Base-by-base conservation (phyloP, 92 coral and sea anemone species). In the Epizoanthus stellaris region DNA sequence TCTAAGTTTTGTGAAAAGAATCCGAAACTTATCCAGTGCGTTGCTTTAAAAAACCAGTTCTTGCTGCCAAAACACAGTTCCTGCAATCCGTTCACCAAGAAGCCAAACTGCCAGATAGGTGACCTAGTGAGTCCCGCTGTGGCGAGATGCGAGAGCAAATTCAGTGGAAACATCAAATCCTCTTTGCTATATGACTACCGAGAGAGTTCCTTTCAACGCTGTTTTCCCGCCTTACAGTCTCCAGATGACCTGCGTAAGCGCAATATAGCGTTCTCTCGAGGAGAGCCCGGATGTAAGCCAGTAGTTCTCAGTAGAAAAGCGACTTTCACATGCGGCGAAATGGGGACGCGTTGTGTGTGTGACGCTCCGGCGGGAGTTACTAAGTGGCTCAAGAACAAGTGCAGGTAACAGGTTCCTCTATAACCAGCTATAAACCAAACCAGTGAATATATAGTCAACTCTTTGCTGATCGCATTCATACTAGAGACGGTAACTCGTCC, bases 331-430 rank as follows among this genome's bases (percentile, higher is more conserved):
- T 96, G 99, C 47, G 99, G 99, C 14, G 98, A 90, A 40, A 90
- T 63, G 64, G 99, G 99, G 8, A 94, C 99, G 5, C 89, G 99
- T 23, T 96, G 99, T 73, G 99, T 96, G 2, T 96, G 99, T 42
- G 91, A 91, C 81, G 97, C 98, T 15, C 95, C 98, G 3, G 85
- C 90, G 76, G 93, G 93, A 7, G 91, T 90, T 5, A 89, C 80
- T 8, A 82, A 76, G 1, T 94, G 94, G 95, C 82, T 77, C 53
- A 83, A 56, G 11, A 94, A 91, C 70, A 80, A 88, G 21, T 96
- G 98, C 72, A 88, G 98, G 98, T 96, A 42, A 54, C 87, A 17
- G 5, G 36, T 30, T 30, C 14, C 14, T 49, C 56, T 49, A 49
- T 17, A 60, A 60, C 54, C 9, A 47, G 10, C 10, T 5, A 47